A percentile compares a stretch with the other conserved stretches of the same genome.
Conservation (phyloP, 2,113 vertebrate genomes). For the Lucifuga dentata region DNA sequence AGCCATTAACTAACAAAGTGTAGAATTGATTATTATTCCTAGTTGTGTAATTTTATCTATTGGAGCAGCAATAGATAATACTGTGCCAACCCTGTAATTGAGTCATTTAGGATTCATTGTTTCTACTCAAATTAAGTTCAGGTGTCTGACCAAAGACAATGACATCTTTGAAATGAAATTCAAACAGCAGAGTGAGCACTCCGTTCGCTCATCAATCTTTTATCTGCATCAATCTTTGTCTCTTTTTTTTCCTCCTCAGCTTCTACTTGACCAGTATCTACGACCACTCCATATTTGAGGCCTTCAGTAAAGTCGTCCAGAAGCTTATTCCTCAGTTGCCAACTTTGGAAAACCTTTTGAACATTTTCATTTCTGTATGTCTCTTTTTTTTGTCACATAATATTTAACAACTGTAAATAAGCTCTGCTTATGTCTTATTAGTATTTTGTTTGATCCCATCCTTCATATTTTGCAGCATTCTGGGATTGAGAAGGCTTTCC, state of each 20-base stretch:
- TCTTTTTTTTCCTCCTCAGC: conserved; percentile 75
- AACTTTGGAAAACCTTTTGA: conserved; percentile 96
- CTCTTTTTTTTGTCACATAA: not conserved
- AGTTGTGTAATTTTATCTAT: too few species aligned
- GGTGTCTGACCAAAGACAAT: too few species aligned
- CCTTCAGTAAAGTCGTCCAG: conserved; percentile 99
- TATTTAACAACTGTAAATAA: not conserved
- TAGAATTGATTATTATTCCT: too few species aligned
- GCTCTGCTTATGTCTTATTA: not conserved
- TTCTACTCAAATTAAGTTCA: too few species aligned
- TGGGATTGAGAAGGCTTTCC: conserved; percentile 97
- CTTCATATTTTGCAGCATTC: conserved; percentile 87
- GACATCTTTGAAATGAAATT: too few species aligned
- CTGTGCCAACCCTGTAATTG: too few species aligned
- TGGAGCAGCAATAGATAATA: too few species aligned
- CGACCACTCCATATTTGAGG: conserved; percentile 99
- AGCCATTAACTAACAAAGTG: too few species aligned
- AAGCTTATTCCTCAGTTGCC: conserved; percentile 97
- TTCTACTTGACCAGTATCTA: conserved; percentile 99
- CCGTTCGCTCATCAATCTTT: too few species aligned
- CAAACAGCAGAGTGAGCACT: too few species aligned
- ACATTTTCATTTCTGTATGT: conserved; percentile 98
- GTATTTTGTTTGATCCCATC: not conserved
- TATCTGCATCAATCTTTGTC: not conserved
- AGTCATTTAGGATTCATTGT: too few species aligned